Evolutionary conservation across 2,888 invertebrate genomes (phyloP), one percentile per base, ranked within the genome.

Genomic region (Oeneis ivallda): DNA sequence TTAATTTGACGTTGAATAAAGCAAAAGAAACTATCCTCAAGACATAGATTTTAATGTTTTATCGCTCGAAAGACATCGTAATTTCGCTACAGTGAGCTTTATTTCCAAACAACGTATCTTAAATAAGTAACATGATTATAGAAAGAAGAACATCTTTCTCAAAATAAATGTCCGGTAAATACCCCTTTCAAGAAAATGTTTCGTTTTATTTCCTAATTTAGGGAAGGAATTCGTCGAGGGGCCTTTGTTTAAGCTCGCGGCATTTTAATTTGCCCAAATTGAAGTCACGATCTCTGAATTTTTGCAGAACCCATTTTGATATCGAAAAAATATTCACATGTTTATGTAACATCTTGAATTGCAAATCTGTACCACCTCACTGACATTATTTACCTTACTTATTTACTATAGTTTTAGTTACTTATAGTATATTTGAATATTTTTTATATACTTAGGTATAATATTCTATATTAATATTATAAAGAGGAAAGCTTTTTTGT

Each of bases 241-340:
- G 13, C 43, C 26, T 57, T 43, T 57, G 39, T 57, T 57, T 41
- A 26, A 39, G 41, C 19, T 57, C 26, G 34, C 15, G 53, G 41
- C n/a, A 54, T 19, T 54, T 54, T 54, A 57, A 57, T 57, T 53
- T 57, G 43, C 19, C 41, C 56, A 41, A 57, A 57, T 26, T 57
- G 56, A 43, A 13, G 41, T 6, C 26, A 19, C 41, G n/a, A 57
- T 41, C 13, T 17, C 41, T n/a, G 13, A 7, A 57, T 57, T 19
- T 43, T 13, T 41, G 41, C n/a, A 8, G 11, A 41, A 43, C 6
- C n/a, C n/a, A 34, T 15, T 53, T 34, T 37, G 15, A 37, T 1
- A 34, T 47, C 26, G 47, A 26, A 26, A 50, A 47, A 47, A 45
- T 26, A 26, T 26, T 45, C 5, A 8, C 15, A 8, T n/a, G 15